These are phyloP conservation scores for Spodoptera littoralis DNA, from an alignment of 2,888 invertebrate species.

Conservation along the genomic window DNA sequence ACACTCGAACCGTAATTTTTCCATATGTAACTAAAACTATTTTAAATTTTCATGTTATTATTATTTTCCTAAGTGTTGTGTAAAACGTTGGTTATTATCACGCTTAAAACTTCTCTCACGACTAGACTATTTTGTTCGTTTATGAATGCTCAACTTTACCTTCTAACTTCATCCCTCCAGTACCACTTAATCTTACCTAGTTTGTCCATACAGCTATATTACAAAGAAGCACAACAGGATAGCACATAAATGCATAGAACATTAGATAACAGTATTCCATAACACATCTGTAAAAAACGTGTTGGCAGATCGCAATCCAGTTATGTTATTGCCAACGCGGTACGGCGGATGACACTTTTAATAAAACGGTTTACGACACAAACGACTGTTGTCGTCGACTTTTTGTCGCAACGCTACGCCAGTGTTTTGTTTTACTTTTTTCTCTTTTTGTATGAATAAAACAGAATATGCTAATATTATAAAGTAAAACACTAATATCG, in stretches of 20 bases:
- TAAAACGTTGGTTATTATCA: too few species aligned
- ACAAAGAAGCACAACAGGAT: constrained; percentile 18
- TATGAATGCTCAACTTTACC: constrained; percentile 25
- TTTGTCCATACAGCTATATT: constrained; percentile 15
- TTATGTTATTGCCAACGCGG: constrained; percentile 54
- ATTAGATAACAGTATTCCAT: constrained; percentile 29
- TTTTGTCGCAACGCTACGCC: constrained; percentile 37
- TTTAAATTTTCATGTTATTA: too few species aligned
- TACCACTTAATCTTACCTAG: constrained; percentile 14
- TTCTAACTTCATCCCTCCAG: constrained; percentile 5
- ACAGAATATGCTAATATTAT: constrained; percentile 29
- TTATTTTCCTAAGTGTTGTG: too few species aligned
- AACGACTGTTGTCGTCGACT: constrained; percentile 59
- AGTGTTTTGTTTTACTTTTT: constrained; percentile 37
- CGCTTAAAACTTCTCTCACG: too few species aligned
- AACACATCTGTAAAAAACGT: constrained; percentile 28
- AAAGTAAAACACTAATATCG: constrained; percentile 14
- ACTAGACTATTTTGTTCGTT: constrained; percentile 15
- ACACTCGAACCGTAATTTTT: too few species aligned
- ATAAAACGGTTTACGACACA: constrained; percentile 69
- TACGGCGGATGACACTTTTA: constrained; percentile 63
- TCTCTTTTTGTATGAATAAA: constrained; percentile 43
- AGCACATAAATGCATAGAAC: constrained; percentile 26
- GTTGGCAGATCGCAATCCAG: constrained; percentile 38
- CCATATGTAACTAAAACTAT: too few species aligned